phyloP scores from a whole-genome alignment of 2,888 invertebrate species.

The Oconnorella tubifera region DNA sequence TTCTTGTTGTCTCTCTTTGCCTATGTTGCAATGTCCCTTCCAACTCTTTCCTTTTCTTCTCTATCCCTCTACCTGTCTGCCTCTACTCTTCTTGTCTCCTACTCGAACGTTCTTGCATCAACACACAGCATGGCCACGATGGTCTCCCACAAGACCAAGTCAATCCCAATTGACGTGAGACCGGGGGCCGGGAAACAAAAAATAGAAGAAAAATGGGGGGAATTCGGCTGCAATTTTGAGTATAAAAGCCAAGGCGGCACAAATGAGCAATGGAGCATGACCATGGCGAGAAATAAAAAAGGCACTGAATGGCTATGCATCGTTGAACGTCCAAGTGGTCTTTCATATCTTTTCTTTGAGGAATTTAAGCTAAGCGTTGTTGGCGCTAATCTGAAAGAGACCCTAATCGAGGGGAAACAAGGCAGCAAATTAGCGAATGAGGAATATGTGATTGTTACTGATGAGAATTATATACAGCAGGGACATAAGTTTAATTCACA shows the following conservation, averaged over 20 bases:
- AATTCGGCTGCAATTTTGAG: constrained; percentile 27
- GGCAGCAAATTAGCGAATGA: not conserved
- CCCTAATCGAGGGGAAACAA: constrained; percentile 11
- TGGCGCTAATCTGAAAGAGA: constrained; percentile 10
- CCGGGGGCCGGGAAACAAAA: constrained; percentile 27
- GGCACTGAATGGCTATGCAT: constrained; percentile 16
- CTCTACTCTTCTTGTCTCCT: no score
- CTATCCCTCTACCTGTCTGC: no score
- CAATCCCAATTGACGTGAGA: constrained; percentile 17
- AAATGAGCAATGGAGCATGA: constrained; percentile 32
- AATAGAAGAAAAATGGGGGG: not conserved
- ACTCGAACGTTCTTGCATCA: no score
- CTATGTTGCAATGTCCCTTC: no score
- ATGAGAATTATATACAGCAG: not conserved
- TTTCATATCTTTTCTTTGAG: constrained; percentile 27
- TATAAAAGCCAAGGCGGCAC: constrained; percentile 41
- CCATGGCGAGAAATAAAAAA: not conserved
- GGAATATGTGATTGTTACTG: not conserved
- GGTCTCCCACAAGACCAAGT: not conserved
- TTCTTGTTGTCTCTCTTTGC: no score
- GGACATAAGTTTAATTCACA: constrained; percentile 18
- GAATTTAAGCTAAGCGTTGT: constrained; percentile 17
- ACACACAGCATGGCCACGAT: not conserved
- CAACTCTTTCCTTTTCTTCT: no score
- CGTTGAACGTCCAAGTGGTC: constrained; percentile 21